These are phyloP conservation scores for Apodemia duryi DNA, from an alignment of 2,888 invertebrate species.

Conservation along the genomic window DNA sequence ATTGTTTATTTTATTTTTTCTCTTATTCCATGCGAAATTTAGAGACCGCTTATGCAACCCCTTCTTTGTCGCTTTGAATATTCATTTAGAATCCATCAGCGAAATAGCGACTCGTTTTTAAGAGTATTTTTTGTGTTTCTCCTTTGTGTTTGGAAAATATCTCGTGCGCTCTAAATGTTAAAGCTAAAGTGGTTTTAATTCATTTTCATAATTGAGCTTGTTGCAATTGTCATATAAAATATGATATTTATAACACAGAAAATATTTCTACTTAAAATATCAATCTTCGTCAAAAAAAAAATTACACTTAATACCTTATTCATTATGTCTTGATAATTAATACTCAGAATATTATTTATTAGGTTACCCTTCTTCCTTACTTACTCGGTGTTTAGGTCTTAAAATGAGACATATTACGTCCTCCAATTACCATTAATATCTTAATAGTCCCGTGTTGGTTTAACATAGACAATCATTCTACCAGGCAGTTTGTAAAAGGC, in stretches of 20 bases:
- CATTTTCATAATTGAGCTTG: conserved; percentile 11
- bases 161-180: conserved; percentile 54
- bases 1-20: conserved; percentile 51
- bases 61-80: conserved; percentile 69
- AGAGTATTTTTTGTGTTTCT: conserved; percentile 58
- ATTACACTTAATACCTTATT: too few relatives aligned
- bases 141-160: conserved; percentile 52
- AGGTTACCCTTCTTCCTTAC: conserved; percentile 65
- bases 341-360: conserved; percentile 78
- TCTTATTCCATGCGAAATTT: conserved; percentile 59
- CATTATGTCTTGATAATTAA: conserved; percentile 68
- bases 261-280: neutral
- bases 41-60: conserved; percentile 58
- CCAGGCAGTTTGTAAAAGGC: too few relatives aligned
- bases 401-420: too few relatives aligned
- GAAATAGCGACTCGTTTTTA: conserved; percentile 65
- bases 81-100: conserved; percentile 72
- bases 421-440: too few relatives aligned
- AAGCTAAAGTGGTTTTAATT: conserved; percentile 16
- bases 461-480: too few relatives aligned
- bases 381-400: conserved; percentile 48
- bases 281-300: conserved; percentile 26
- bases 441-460: too few relatives aligned
- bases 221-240: conserved; percentile 26
- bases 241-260: conserved; percentile 17